Conservation (phyloP, 2,113 vertebrate genomes). For the Prochilodus magdalenae region DNA sequence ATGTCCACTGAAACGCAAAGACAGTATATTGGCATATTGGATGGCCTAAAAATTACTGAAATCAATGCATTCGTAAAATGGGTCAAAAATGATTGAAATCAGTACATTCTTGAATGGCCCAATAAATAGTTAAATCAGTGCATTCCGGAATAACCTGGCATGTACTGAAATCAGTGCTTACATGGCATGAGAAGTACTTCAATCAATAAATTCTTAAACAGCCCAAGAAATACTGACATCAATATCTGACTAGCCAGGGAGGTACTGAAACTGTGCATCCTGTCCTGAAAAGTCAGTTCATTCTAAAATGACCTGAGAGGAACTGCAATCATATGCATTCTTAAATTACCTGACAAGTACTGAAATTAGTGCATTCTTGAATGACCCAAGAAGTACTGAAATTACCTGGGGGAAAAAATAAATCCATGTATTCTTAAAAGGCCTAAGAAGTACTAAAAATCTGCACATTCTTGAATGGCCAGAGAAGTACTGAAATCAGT, state of each 20-base stretch:
- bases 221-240: constrained; percentile 16
- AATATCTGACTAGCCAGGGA: not conserved
- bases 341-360: not conserved
- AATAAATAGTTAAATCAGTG: no score
- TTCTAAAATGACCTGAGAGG: not conserved
- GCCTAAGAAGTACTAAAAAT: not conserved
- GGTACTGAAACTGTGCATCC: not conserved
- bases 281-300: no score
- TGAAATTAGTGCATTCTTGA: not conserved
- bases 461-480: constrained; percentile 8
- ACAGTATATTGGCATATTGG: constrained; percentile 13
- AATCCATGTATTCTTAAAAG: not conserved
- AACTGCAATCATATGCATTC: not conserved
- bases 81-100: no score
- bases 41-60: not conserved
- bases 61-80: not conserved
- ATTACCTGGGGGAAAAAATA: not conserved
- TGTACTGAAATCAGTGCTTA: no score
- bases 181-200: no score
- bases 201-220: no score
- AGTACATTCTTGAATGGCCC: no score
- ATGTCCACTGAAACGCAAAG: constrained; percentile 19
- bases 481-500: not conserved
- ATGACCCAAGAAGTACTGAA: not conserved
- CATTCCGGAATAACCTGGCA: no score